Evolutionary conservation across 2,797 vertebrate species (phyloP), one percentile per base, ranked within the genome.

Genomic region (Leptoclinus maculatus): DNA sequence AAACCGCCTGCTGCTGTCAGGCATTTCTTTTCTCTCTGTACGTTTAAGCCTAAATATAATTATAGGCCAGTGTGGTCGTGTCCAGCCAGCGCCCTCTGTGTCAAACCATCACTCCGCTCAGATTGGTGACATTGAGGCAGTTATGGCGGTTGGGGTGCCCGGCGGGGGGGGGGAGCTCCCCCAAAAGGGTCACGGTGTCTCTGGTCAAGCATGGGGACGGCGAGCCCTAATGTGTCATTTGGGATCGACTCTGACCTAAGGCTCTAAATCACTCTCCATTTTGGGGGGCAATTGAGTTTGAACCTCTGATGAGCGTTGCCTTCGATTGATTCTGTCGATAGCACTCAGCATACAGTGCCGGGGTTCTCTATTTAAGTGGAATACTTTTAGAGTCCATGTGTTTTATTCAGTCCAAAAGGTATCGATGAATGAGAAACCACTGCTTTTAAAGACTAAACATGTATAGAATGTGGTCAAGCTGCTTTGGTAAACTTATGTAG

Each of bases 201-300:
- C 76, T 67, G 74, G 80, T 84, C 63, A 56, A 71, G 70, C 79
- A 62, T 63, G 39, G 71, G 74, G 80, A 65, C 23, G 70, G 76
- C 71, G 66, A 66, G 71, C 66, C 71, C 77, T 90, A 91, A 92
- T 93, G 88, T 88, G 85, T 86, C 91, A 88, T 91, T 73, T 89
- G 92, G 87, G 87, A 89, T 79, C 43, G 81, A 86, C 88, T 86
- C 29, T 92, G 91, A 93, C 92, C 93, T 43, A 21, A 27, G 87
- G 89, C 90, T 85, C 77, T 93, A 93, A 92, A 93, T 93, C 92
- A 92, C 86, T 80, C 84, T 92, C 89, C 84, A 89, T 87, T 92
- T 90, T 81, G 80, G 89, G 80, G 89, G 81, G 85, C 87, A 93
- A 91, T 92, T 90, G 89, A 83, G 88, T 91, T 89, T 87, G 80